Conservation (phyloP, 1,140 invertebrate species). For the Adoxophyes honmai region DNA sequence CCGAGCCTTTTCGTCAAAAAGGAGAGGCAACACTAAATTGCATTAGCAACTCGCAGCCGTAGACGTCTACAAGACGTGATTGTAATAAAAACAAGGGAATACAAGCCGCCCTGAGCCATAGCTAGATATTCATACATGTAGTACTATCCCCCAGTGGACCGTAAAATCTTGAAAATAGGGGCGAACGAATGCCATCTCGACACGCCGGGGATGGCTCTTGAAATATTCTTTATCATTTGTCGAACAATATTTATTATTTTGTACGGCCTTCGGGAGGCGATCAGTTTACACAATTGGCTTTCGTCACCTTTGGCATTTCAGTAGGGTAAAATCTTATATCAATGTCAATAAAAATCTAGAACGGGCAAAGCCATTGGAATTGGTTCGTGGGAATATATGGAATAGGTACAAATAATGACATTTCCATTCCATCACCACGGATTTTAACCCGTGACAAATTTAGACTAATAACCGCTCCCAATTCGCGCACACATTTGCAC, state of each 20-base stretch:
- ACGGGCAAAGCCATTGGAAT: no score
- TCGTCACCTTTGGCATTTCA: no score
- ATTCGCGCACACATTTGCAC: not conserved
- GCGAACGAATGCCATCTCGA: not conserved
- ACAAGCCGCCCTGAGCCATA: not conserved
- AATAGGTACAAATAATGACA: no score
- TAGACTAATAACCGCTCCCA: no score
- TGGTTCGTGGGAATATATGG: no score
- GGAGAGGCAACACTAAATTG: not conserved
- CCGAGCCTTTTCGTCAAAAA: not conserved
- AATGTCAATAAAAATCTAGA: no score
- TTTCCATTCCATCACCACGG: no score
- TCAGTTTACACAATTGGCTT: no score
- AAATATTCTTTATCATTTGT: not conserved
- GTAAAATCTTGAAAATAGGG: not conserved
- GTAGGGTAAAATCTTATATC: no score
- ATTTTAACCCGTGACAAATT: no score
- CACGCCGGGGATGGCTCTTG: not conserved
- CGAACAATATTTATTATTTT: not conserved
- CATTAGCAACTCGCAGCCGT: conserved; percentile 1
- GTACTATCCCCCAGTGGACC: not conserved
- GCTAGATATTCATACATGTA: not conserved
- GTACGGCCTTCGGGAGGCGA: no score
- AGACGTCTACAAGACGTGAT: conserved; percentile 2
- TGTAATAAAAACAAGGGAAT: not conserved